These are phyloP conservation scores for Procavia capensis DNA, from an alignment of 2,113 vertebrate genomes.

Conservation along the genomic window DNA sequence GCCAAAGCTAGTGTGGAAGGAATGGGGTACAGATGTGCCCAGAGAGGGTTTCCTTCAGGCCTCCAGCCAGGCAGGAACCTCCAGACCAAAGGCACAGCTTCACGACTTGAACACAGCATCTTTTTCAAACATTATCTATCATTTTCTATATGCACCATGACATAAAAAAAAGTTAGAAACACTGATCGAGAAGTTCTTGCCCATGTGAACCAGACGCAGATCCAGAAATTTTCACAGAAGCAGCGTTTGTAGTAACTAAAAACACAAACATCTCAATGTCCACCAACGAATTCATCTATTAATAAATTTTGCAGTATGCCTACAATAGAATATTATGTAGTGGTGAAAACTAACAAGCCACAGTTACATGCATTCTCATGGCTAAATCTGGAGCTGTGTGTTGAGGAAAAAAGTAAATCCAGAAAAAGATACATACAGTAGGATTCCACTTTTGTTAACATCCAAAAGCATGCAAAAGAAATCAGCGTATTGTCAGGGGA, in stretches of 20 bases:
- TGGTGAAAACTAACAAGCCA: constrained; percentile 30
- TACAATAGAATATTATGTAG: neutral
- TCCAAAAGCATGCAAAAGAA: constrained; percentile 16
- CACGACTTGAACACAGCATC: neutral
- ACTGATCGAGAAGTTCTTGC: neutral
- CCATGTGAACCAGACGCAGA: neutral
- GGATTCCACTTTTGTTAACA: constrained; percentile 18
- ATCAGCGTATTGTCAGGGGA: neutral
- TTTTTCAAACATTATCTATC: neutral
- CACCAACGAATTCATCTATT: neutral
- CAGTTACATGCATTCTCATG: neutral
- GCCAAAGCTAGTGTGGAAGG: neutral
- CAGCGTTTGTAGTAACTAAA: constrained; percentile 20
- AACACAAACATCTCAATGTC: neutral
- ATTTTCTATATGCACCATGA: neutral
- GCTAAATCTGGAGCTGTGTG: neutral
- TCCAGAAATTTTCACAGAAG: neutral
- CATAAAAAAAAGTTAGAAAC: constrained; percentile 9
- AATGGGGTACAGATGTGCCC: neutral
- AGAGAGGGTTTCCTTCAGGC: neutral
- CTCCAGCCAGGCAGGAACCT: neutral
- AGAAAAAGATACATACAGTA: neutral
- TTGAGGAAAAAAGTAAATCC: neutral
- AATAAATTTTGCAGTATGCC: constrained; percentile 12
- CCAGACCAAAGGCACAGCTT: neutral